phyloP scores from a whole-genome alignment of 2,888 invertebrate genomes.

The Lasioglossum leucozonium region DNA sequence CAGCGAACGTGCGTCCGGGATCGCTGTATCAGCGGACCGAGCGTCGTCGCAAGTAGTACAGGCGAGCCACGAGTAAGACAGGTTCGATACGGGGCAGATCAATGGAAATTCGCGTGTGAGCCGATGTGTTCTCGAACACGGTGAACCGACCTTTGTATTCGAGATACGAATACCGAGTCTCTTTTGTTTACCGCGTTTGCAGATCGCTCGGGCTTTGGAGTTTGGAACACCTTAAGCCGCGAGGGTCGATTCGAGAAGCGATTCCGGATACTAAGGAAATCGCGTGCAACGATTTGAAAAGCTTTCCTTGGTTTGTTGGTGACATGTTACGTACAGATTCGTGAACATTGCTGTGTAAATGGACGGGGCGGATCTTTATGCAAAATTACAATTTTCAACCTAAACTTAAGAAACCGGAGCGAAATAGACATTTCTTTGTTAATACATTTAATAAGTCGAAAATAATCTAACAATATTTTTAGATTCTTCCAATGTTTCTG shows the following conservation, averaged over 20 bases:
- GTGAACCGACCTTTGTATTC: background rate
- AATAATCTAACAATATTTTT: no score
- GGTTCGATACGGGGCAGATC: background rate
- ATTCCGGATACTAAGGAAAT: no score
- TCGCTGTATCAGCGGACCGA: background rate
- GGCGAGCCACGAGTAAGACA: constrained; percentile 10
- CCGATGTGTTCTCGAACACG: background rate
- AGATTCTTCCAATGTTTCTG: no score
- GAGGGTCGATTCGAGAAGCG: background rate
- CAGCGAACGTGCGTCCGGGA: background rate
- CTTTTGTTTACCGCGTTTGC: background rate
- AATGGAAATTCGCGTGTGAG: constrained; percentile 14
- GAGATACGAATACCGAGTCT: background rate
- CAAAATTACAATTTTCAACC: no score
- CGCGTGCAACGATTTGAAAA: no score
- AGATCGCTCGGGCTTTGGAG: background rate
- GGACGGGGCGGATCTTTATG: no score
- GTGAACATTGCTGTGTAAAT: no score
- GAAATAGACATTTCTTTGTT: no score
- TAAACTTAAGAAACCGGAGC: no score
- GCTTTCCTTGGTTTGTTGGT: no score
- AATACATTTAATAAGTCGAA: no score
- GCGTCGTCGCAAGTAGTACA: constrained; percentile 11
- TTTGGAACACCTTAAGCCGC: background rate
- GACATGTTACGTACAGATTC: no score